Evolutionary conservation across 2,113 vertebrate species (phyloP).

Genomic region (Columba janthina): DNA sequence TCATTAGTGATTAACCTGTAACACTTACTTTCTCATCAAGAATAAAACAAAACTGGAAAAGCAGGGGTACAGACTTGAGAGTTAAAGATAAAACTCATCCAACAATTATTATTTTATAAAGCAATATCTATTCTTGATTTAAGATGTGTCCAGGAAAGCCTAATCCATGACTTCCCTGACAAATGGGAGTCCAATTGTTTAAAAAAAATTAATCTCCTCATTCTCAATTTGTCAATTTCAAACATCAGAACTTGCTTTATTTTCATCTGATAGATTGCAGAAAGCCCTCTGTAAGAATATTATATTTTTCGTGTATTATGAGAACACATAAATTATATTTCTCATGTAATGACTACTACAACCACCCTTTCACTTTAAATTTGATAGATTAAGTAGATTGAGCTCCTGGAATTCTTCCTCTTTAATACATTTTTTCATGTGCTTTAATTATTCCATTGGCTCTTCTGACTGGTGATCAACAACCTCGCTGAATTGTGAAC

Average conservation of each 20-base stretch:
- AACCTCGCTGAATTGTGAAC: not conserved
- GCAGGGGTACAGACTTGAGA: not conserved
- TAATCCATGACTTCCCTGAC: not conserved
- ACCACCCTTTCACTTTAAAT: not conserved
- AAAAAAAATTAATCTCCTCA: not conserved
- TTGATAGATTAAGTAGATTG: not conserved
- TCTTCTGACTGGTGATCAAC: constrained; percentile 10
- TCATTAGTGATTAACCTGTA: not conserved
- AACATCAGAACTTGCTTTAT: not conserved
- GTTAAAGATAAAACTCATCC: not conserved
- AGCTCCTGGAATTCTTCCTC: not conserved
- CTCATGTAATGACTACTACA: not conserved
- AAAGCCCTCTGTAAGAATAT: not conserved
- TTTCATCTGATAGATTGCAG: not conserved
- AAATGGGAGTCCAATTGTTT: not conserved
- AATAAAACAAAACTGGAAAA: not conserved
- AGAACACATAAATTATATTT: constrained; percentile 16
- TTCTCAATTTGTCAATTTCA: not conserved
- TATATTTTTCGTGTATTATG: not conserved
- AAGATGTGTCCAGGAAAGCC: not conserved
- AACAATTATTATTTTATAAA: not conserved
- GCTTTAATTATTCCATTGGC: constrained; percentile 35
- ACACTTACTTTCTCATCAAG: not conserved
- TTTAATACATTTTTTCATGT: constrained; percentile 2
- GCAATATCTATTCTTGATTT: not conserved